A percentile compares a stretch with the other conserved stretches of the same genome.
Conservation (phyloP, 2,888 invertebrate genomes). For the Drosophila quinaria region DNA sequence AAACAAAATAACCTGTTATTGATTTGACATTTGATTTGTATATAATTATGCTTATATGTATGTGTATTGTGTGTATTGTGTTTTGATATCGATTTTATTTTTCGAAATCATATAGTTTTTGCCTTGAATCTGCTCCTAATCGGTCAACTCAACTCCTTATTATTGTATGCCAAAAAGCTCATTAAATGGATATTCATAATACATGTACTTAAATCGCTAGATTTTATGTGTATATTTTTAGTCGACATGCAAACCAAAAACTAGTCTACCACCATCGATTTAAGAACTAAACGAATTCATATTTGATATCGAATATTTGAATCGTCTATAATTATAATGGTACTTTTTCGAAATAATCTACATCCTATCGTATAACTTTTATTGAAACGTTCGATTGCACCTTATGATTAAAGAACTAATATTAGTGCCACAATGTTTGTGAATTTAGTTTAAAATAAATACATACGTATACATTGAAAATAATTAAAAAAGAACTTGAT, state of each 20-base stretch:
- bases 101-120: constrained; percentile 55
- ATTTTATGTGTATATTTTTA: constrained; percentile 65
- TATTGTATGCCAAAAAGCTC: constrained; percentile 66
- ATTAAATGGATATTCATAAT: constrained; percentile 53
- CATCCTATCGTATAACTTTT: constrained; percentile 34
- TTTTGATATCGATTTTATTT: constrained; percentile 65
- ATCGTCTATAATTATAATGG: constrained; percentile 26
- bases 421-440: constrained; percentile 76
- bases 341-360: constrained; percentile 42
- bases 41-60: constrained; percentile 41
- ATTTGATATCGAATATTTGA: constrained; percentile 30
- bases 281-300: constrained; percentile 48
- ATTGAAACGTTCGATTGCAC: constrained; percentile 60
- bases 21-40: constrained; percentile 69
- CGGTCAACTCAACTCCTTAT: constrained; percentile 29
- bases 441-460: constrained; percentile 61
- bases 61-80: constrained; percentile 32
- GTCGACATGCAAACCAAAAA: constrained; percentile 45
- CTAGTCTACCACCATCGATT: constrained; percentile 52
- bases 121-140: constrained; percentile 30
- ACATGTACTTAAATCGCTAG: constrained; percentile 38
- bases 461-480: constrained; percentile 57
- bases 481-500: constrained; percentile 51
- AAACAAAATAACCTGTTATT: constrained; percentile 47
- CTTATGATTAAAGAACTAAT: constrained; percentile 64